These are phyloP conservation scores for Alitta virens DNA, from an alignment of 2,888 invertebrate species.

Conservation along the genomic window DNA sequence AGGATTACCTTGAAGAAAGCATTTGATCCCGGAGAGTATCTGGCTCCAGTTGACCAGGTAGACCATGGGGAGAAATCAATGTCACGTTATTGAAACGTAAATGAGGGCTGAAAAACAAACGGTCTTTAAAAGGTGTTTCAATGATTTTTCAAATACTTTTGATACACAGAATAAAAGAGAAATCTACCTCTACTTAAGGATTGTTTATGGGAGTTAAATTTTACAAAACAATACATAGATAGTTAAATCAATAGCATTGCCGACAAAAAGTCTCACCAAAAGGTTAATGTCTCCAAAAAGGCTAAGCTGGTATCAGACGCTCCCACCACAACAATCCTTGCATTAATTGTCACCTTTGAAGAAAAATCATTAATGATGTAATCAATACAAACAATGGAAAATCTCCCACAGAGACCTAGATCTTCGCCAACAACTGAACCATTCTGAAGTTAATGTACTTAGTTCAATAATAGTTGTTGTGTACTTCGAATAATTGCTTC, in stretches of 20 bases:
- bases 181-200: too few relatives aligned
- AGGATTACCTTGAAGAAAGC: constrained; percentile 33
- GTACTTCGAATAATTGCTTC: too few relatives aligned
- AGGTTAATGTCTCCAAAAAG: constrained; percentile 53
- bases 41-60: constrained; percentile 57
- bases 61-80: constrained; percentile 68
- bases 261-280: constrained; percentile 41
- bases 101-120: constrained; percentile 57
- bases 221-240: not conserved
- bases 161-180: too few relatives aligned
- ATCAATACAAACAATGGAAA: too few relatives aligned
- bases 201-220: not conserved
- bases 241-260: too few relatives aligned
- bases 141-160: too few relatives aligned
- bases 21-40: constrained; percentile 44
- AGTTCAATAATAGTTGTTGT: too few relatives aligned
- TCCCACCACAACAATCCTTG: constrained; percentile 57
- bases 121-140: too few relatives aligned
- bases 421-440: too few relatives aligned
- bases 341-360: constrained; percentile 52
- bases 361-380: too few relatives aligned
- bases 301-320: constrained; percentile 55
- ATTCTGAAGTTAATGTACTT: too few relatives aligned
- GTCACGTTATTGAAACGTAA: constrained; percentile 70
- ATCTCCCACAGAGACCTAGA: too few relatives aligned